Evolutionary conservation across 92 coral and sea anemone genomes (phyloP).

Genomic region (Scolanthus callimorphus): DNA sequence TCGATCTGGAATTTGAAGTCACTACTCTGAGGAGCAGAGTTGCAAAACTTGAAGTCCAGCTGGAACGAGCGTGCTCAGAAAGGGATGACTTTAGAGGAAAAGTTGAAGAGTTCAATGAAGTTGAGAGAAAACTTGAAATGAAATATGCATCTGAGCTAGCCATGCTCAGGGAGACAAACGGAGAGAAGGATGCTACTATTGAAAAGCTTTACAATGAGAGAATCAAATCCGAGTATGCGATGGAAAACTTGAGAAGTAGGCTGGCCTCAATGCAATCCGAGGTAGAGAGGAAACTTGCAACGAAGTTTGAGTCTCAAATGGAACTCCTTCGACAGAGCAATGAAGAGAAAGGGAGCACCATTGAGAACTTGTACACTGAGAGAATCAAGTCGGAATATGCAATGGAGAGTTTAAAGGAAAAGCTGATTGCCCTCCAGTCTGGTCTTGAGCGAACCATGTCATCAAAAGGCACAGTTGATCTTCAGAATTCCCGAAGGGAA

Average conservation of each 20-base stretch:
- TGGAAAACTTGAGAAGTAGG: background rate
- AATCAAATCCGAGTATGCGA: background rate
- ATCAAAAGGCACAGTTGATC: background rate
- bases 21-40: conserved; percentile 29
- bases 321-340: background rate
- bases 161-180: background rate
- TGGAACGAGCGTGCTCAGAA: conserved; percentile 28
- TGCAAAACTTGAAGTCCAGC: conserved; percentile 29
- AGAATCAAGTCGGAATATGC: background rate
- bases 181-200: background rate
- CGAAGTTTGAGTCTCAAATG: background rate
- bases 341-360: background rate
- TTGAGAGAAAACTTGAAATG: background rate
- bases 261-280: background rate
- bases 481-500: background rate
- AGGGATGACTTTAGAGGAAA: conserved; percentile 5
- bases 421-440: background rate
- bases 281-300: background rate
- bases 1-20: conserved; percentile 31
- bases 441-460: background rate
- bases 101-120: background rate
- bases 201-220: background rate
- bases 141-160: background rate
- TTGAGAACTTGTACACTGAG: background rate
- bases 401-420: background rate